Evolutionary conservation across 2,888 invertebrate genomes (phyloP), one percentile per base, ranked within the genome.

Genomic region (Melitaea athalia): DNA sequence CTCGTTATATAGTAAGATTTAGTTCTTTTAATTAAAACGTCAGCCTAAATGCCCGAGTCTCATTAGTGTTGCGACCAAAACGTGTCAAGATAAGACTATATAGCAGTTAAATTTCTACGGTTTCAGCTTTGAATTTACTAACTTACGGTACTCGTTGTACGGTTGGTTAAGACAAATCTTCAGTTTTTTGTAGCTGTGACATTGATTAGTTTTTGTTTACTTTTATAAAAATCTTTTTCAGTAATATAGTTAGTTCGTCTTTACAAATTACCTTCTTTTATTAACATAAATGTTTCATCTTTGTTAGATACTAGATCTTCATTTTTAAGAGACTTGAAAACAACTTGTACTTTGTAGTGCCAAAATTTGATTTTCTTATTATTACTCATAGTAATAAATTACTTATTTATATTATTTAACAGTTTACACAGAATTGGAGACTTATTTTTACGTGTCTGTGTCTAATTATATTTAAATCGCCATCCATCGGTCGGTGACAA

Each of bases 41-140:
- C 57, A 42, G n/a, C 38, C 57, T 57, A 57, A 57, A 57, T 57
- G 17, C 11, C 57, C 42, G 7, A 38, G 57, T 8, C 57, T 42
- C 57, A 57, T 57, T 57, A 57, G 57, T 57, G 57, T 57, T 38
- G 42, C 57, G 57, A 57, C 57, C 57, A 57, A 57, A 57, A 57
- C 15, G 57, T 57, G 57, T 57, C 57, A 57, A 42, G 57, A 57
- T 57, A 57, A 42, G 57, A 57, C 57, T 38, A n/a, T n/a, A n/a
- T n/a, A 57, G 38, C 8, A 0, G 42, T 42, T 38, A 57, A 31
- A n/a, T 53, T 31, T 55, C 57, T 57, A 31, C 38, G 57, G 57
- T 57, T 57, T 38, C 42, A 42, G 57, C 42, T 38, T 57, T 42
- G 42, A 42, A 57, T 57, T 57, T 57, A 57, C n/a, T 57, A 33